These are phyloP conservation scores for Sphaeridia pumilis DNA, from an alignment of 2,888 invertebrate species.

Conservation along the genomic window DNA sequence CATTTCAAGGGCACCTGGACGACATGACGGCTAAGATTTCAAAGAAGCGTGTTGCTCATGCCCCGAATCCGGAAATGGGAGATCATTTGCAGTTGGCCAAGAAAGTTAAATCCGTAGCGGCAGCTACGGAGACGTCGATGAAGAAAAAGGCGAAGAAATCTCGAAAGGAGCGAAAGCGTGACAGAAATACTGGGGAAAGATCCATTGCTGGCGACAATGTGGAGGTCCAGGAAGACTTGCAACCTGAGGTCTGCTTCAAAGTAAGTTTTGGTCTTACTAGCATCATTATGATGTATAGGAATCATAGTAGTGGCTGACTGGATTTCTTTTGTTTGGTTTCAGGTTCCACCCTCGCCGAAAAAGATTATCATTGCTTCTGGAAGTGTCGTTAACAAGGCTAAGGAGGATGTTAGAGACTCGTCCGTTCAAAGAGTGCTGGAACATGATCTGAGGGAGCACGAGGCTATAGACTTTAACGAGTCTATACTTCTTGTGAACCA, in stretches of 20 bases:
- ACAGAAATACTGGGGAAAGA: background rate
- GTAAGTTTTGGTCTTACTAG: too few species aligned
- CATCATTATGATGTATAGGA: too few species aligned
- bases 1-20: too few species aligned
- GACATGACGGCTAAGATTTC: too few species aligned
- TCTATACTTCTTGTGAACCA: background rate
- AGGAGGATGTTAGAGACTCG: too few species aligned
- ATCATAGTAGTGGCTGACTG: too few species aligned
- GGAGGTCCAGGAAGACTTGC: too few species aligned
- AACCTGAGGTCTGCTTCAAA: too few species aligned
- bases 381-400: too few species aligned
- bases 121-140: background rate
- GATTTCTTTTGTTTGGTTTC: too few species aligned
- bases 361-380: too few species aligned
- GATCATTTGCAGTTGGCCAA: background rate
- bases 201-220: background rate
- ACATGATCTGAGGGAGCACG: background rate
- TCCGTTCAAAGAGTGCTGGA: background rate
- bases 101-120: background rate
- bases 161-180: background rate
- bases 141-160: background rate
- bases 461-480: background rate
- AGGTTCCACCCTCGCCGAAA: too few species aligned
- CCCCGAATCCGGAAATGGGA: background rate
- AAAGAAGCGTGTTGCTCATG: background rate